These are phyloP conservation scores for Mantis religiosa DNA, from an alignment of 2,888 invertebrate species.

Conservation along the genomic window DNA sequence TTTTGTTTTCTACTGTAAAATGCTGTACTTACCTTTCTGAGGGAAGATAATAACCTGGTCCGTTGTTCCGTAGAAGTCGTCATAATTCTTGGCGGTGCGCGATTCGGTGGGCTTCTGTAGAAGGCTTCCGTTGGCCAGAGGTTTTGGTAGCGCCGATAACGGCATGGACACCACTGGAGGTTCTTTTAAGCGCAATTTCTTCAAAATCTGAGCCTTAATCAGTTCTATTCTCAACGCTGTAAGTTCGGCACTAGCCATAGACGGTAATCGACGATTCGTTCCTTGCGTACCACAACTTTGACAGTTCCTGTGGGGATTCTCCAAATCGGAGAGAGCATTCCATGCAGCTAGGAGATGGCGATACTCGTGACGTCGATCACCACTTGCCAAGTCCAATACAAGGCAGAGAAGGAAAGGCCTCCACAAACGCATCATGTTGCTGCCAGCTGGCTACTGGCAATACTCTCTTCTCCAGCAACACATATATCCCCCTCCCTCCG, in stretches of 20 bases:
- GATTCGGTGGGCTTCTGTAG: slow-evolving; percentile 46
- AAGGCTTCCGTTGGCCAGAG: slow-evolving; percentile 69
- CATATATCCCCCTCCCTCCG: not conserved
- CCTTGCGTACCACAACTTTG: slow-evolving; percentile 13
- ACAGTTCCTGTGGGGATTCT: slow-evolving; percentile 13
- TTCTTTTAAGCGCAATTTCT: slow-evolving; percentile 71
- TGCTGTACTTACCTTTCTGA: slow-evolving; percentile 59
- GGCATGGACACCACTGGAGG: slow-evolving; percentile 59
- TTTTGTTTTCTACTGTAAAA: too few relatives aligned
- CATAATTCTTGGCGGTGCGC: slow-evolving; percentile 57
- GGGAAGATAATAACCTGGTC: slow-evolving; percentile 80
- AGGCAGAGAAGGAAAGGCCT: not conserved
- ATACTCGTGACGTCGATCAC: not conserved
- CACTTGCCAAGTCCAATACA: not conserved
- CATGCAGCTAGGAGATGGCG: not conserved
- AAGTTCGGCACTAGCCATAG: slow-evolving; percentile 41
- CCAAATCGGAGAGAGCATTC: not conserved
- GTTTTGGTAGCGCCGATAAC: slow-evolving; percentile 64
- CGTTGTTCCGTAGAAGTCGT: slow-evolving; percentile 79
- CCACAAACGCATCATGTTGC: not conserved
- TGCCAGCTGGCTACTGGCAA: not conserved
- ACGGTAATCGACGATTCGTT: not conserved
- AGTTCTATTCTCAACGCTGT: slow-evolving; percentile 71
- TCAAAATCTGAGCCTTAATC: slow-evolving; percentile 79
- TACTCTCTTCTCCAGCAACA: not conserved